These are phyloP conservation scores for Oryzias woworae DNA, from an alignment of 2,113 vertebrate species.

Conservation along the genomic window DNA sequence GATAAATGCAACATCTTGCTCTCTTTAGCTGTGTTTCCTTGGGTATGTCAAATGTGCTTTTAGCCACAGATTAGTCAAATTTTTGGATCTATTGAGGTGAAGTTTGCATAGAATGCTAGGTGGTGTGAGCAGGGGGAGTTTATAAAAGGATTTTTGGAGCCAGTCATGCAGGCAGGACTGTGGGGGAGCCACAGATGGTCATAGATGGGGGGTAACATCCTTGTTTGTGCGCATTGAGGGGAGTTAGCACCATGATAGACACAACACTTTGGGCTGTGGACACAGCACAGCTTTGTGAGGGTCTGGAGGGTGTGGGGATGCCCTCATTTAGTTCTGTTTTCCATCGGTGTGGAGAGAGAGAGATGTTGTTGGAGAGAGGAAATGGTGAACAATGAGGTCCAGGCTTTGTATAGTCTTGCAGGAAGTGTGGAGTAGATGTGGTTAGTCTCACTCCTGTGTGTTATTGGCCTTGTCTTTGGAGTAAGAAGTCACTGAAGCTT, in stretches of 20 bases:
- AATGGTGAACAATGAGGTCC: slow-evolving; percentile 16
- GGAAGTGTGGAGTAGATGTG: background rate
- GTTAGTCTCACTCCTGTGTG: slow-evolving; percentile 8
- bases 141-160: slow-evolving; percentile 36
- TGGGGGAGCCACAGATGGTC: slow-evolving; percentile 70
- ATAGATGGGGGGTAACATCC: slow-evolving; percentile 61
- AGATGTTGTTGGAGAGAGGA: slow-evolving; percentile 6
- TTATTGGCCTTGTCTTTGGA: slow-evolving; percentile 40
- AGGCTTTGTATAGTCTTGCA: slow-evolving; percentile 15
- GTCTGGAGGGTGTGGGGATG: slow-evolving; percentile 10
- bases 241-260: slow-evolving; percentile 70
- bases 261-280: slow-evolving; percentile 64
- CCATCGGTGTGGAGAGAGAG: slow-evolving; percentile 1
- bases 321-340: slow-evolving; percentile 39
- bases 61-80: slow-evolving; percentile 34
- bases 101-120: slow-evolving; percentile 10
- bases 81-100: slow-evolving; percentile 16
- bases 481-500: slow-evolving; percentile 38
- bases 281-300: slow-evolving; percentile 44
- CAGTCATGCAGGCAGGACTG: slow-evolving; percentile 49
- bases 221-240: slow-evolving; percentile 68
- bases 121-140: slow-evolving; percentile 4
- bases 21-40: slow-evolving; percentile 17
- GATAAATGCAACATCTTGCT: slow-evolving; percentile 46
- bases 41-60: slow-evolving; percentile 25